A percentile compares a stretch with the other conserved stretches of the same genome.
phyloP scores from a whole-genome alignment of 2,113 vertebrate species.

The Protobothrops flavoviridis region DNA sequence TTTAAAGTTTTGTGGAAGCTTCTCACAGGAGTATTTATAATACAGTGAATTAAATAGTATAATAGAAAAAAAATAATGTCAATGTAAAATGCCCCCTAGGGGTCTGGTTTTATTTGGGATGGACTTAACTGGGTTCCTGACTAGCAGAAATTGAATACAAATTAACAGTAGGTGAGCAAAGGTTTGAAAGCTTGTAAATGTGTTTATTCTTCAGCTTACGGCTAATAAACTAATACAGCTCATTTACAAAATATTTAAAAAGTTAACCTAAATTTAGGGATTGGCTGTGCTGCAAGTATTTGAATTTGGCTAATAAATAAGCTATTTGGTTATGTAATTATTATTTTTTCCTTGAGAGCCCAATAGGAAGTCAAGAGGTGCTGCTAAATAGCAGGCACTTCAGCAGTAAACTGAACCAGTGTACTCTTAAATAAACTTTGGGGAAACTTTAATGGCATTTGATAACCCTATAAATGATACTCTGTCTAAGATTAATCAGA shows the following conservation, averaged over 20 bases:
- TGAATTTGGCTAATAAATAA: conserved; percentile 7
- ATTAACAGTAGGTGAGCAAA: neutral
- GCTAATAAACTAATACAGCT: conserved; percentile 1
- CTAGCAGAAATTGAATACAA: neutral
- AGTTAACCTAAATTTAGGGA: neutral
- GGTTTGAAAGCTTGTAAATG: conserved; percentile 33
- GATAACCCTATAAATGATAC: neutral
- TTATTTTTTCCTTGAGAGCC: neutral
- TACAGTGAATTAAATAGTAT: conserved; percentile 45
- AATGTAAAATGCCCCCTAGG: conserved; percentile 45
- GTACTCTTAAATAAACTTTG: conserved; percentile 53
- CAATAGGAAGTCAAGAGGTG: conserved; percentile 16
- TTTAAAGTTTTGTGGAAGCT: conserved; percentile 50
- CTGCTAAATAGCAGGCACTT: conserved; percentile 36
- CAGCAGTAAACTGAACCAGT: conserved; percentile 31
- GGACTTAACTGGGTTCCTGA: neutral
- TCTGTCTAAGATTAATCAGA: conserved; percentile 30
- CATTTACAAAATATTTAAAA: neutral
- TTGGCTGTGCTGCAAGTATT: conserved; percentile 38
- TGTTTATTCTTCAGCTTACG: neutral
- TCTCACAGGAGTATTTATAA: conserved; percentile 48
- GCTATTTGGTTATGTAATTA: neutral
- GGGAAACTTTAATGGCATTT: conserved; percentile 39
- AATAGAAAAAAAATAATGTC: conserved; percentile 42
- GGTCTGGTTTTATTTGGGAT: conserved; percentile 38